phyloP scores from a whole-genome alignment of 2,888 invertebrate species.

The Drosophila sordidula region DNA sequence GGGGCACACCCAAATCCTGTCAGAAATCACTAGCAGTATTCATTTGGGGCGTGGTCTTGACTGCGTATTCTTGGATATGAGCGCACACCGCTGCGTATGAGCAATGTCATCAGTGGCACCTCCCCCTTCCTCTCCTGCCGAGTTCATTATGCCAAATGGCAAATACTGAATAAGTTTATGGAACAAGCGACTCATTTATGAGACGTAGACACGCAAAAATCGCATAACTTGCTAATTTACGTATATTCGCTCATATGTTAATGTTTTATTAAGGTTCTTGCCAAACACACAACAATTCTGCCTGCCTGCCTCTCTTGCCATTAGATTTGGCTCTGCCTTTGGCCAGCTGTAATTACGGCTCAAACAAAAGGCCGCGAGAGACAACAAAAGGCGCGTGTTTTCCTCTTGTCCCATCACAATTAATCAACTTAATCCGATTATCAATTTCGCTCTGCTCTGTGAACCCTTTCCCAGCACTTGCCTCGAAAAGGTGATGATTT shows the following conservation, averaged over 20 bases:
- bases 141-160: conserved; percentile 45
- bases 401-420: conserved; percentile 36
- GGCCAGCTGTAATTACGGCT: conserved; percentile 22
- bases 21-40: conserved; percentile 39
- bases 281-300: no score
- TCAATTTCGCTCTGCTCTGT: conserved; percentile 29
- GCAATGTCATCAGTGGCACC: conserved; percentile 26
- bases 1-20: conserved; percentile 52
- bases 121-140: background rate
- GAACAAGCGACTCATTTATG: conserved; percentile 53
- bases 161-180: conserved; percentile 11
- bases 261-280: conserved; percentile 23
- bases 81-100: conserved; percentile 54
- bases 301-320: background rate
- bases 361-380: conserved; percentile 6
- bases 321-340: conserved; percentile 1
- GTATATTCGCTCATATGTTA: conserved; percentile 36
- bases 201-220: conserved; percentile 52
- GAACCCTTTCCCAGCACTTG: conserved; percentile 36
- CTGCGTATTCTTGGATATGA: conserved; percentile 34
- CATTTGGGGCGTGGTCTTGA: conserved; percentile 38
- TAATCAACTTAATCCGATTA: conserved; percentile 75
- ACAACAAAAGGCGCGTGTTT: conserved; percentile 56
- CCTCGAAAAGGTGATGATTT: conserved; percentile 65
- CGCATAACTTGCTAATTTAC: conserved; percentile 67